phyloP scores from a whole-genome alignment of 2,797 vertebrate species.

The Petrocephalus sullivani region DNA sequence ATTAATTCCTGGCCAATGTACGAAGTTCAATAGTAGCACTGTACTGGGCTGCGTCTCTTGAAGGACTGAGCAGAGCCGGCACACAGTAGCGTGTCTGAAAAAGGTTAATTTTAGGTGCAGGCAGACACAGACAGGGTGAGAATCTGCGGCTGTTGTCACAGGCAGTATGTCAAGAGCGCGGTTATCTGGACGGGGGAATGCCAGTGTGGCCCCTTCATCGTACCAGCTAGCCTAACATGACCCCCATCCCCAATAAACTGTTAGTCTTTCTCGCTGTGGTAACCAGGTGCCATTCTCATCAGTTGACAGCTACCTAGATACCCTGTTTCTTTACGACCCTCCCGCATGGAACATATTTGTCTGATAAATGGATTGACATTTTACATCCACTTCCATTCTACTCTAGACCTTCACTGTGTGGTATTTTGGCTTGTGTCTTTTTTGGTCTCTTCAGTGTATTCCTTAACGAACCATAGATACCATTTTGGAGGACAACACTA shows the following conservation, averaged over 20 bases:
- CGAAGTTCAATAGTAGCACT: neutral
- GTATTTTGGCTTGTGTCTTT: neutral
- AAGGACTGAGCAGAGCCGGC: neutral
- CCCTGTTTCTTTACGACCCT: too few species aligned
- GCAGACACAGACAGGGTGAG: neutral
- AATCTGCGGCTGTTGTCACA: neutral
- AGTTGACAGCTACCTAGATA: neutral
- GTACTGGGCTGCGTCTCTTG: neutral
- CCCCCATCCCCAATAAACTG: neutral
- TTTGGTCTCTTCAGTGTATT: neutral
- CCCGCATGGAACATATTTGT: neutral
- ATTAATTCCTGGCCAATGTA: neutral
- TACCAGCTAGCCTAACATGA: neutral
- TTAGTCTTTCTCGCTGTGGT: neutral
- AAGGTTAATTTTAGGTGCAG: neutral
- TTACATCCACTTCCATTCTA: neutral
- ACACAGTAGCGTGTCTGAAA: neutral
- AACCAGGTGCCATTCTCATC: neutral
- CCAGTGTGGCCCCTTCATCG: neutral
- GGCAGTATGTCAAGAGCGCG: neutral
- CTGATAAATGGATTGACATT: neutral
- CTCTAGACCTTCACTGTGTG: neutral
- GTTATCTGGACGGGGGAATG: neutral
- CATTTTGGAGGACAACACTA: neutral
- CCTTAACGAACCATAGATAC: neutral